phyloP scores from a whole-genome alignment of 2,797 vertebrate species.

The Micropoecilia bifurca region DNA sequence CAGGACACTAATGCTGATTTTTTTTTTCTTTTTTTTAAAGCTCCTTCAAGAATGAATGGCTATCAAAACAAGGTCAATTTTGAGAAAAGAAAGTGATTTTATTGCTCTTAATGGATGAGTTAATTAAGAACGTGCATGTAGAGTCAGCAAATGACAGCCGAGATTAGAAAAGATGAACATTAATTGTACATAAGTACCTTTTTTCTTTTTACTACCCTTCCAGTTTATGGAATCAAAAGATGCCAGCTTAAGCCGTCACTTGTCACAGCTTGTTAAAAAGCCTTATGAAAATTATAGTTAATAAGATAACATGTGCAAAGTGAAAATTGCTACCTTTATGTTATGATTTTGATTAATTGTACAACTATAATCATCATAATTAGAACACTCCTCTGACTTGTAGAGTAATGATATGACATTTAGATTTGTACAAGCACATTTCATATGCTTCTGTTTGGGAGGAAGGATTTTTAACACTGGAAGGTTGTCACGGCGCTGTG shows the following conservation, averaged over 20 bases:
- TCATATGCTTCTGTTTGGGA: background rate
- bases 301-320: background rate
- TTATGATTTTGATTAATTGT: constrained; percentile 10
- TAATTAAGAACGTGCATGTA: constrained; percentile 4
- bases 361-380: background rate
- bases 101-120: background rate
- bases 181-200: constrained; percentile 19
- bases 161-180: constrained; percentile 16
- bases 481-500: background rate
- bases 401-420: constrained; percentile 2
- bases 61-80: background rate
- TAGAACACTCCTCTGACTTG: background rate
- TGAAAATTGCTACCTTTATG: constrained; percentile 26
- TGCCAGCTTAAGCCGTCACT: constrained; percentile 16
- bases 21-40: background rate
- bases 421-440: background rate
- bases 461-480: background rate
- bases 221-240: constrained; percentile 1
- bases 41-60: background rate
- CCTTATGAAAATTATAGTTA: constrained; percentile 2
- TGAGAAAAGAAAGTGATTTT: background rate
- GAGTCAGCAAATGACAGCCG: constrained; percentile 12
- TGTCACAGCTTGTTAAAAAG: constrained; percentile 6
- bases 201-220: constrained; percentile 8
- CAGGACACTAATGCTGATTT: background rate